A percentile compares a stretch with the other conserved stretches of the same genome.
phyloP scores from a whole-genome alignment of 2,797 vertebrate species.

The Propithecus perrieri region DNA sequence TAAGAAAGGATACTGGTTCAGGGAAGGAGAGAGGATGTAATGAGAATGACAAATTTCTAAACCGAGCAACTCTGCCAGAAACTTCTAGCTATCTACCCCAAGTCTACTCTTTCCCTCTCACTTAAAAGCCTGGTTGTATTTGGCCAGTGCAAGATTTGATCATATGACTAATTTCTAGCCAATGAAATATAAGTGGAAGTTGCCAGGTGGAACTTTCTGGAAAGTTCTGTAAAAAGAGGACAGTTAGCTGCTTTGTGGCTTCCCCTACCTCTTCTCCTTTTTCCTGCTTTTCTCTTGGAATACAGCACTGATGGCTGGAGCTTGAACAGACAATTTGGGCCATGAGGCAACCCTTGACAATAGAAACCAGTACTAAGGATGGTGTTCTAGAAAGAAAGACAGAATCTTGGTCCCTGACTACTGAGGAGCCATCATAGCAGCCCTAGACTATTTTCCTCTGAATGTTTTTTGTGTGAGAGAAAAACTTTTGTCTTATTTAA shows the following conservation, averaged over 20 bases:
- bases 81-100: too few relatives aligned
- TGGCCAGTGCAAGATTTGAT: not conserved
- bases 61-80: not conserved
- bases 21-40: not conserved
- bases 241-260: not conserved
- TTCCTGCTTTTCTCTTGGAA: not conserved
- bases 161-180: not conserved
- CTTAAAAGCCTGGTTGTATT: not conserved
- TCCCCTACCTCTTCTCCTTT: not conserved
- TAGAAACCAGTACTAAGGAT: not conserved
- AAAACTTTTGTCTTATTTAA: conserved; percentile 25
- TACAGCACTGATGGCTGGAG: not conserved
- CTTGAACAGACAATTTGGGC: not conserved
- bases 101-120: not conserved
- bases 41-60: not conserved
- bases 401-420: not conserved
- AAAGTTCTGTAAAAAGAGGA: not conserved
- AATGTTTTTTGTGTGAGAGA: not conserved
- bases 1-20: not conserved
- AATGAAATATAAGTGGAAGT: not conserved
- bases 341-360: not conserved
- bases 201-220: not conserved
- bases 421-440: not conserved
- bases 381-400: not conserved
- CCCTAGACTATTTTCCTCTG: not conserved